Evolutionary conservation across 2,888 invertebrate genomes (phyloP).

Genomic region (Portevinia maculata): DNA sequence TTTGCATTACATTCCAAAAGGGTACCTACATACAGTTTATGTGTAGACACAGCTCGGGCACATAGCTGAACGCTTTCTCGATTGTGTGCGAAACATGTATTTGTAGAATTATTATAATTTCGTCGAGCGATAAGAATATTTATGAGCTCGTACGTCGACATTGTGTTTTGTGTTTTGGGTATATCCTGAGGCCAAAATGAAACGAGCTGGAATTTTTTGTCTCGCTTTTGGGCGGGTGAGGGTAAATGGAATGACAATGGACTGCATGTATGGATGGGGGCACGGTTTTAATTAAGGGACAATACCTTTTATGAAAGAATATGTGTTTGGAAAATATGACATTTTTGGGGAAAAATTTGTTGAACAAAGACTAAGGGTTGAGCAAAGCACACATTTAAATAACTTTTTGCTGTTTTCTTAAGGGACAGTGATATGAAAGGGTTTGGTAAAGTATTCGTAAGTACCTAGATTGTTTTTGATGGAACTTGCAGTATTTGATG

Average conservation of each 20-base stretch:
- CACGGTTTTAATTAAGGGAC: constrained; percentile 59
- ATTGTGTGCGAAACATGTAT: constrained; percentile 61
- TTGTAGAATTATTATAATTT: constrained; percentile 71
- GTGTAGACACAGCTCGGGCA: constrained; percentile 42
- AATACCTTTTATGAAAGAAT: constrained; percentile 23
- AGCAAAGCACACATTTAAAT: neutral
- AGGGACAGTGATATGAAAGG: neutral
- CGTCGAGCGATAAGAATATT: constrained; percentile 71
- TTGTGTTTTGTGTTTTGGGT: constrained; percentile 24
- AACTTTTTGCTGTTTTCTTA: neutral
- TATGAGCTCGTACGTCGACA: constrained; percentile 57
- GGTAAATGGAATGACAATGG: constrained; percentile 24
- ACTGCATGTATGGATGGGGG: constrained; percentile 8
- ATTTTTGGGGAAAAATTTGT: neutral
- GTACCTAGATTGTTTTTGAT: too few relatives aligned
- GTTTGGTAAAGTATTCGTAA: too few relatives aligned
- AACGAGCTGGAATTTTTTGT: constrained; percentile 60
- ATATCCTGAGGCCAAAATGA: neutral
- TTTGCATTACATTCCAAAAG: constrained; percentile 58
- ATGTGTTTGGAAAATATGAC: constrained; percentile 17
- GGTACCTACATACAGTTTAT: constrained; percentile 70
- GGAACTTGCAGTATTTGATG: too few relatives aligned
- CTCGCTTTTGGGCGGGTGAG: constrained; percentile 37
- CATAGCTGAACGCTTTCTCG: constrained; percentile 58
- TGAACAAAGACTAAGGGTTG: neutral